Evolutionary conservation across 2,113 vertebrate species (phyloP).

Genomic region (Esox niger): DNA sequence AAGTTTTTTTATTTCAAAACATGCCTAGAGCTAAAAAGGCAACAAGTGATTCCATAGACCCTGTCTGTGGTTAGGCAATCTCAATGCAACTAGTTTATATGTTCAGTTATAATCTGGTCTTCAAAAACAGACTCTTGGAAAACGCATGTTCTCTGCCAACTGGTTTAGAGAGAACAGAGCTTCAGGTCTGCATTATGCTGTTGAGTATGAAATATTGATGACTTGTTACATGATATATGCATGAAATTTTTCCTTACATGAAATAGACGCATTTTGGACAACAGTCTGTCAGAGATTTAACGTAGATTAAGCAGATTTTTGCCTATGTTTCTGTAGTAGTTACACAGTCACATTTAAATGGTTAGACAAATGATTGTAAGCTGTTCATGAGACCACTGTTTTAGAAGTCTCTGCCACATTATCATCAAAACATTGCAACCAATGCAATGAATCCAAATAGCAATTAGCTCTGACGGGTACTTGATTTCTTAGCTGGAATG

Average conservation of each 20-base stretch:
- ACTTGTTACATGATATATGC: neutral
- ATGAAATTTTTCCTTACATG: neutral
- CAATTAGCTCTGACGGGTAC: conserved; percentile 58
- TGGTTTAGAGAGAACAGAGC: conserved; percentile 8
- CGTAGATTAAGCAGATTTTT: no score
- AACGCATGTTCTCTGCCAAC: conserved; percentile 22
- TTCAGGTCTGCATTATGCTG: no score
- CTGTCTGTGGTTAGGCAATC: conserved; percentile 21
- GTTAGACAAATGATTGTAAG: no score
- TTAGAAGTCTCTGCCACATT: conserved; percentile 4
- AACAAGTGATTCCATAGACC: conserved; percentile 18
- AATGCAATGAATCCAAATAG: conserved; percentile 50
- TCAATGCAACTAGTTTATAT: conserved; percentile 33
- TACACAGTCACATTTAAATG: no score
- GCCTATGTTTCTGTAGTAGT: no score
- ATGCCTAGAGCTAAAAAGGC: conserved; percentile 15
- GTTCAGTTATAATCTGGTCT: conserved; percentile 30
- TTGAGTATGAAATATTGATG: no score
- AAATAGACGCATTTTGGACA: neutral
- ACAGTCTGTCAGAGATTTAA: neutral
- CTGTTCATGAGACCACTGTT: no score
- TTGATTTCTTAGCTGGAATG: conserved; percentile 59
- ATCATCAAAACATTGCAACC: conserved; percentile 11
- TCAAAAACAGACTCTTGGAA: conserved; percentile 32
- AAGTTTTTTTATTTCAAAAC: neutral